Conservation (phyloP, 1,140 invertebrate species). For the Psix sp. region DNA sequence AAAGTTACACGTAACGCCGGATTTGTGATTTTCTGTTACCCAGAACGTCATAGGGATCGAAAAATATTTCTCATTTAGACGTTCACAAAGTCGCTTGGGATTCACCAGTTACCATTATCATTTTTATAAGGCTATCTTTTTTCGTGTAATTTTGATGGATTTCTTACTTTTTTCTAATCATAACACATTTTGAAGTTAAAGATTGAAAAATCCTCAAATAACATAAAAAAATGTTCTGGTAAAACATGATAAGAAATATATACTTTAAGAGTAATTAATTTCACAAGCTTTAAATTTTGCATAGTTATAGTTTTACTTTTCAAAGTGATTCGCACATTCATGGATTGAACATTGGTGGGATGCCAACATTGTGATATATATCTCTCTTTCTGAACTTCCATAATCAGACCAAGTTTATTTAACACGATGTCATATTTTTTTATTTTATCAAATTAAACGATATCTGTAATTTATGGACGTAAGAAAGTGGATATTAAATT, state of each 20-base stretch:
- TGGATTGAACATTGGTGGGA: constrained; percentile 26
- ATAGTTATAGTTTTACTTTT: constrained; percentile 10
- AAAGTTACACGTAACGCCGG: constrained; percentile 46
- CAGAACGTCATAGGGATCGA: constrained; percentile 62
- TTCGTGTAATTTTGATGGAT: constrained; percentile 15
- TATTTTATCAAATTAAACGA: constrained; percentile 1
- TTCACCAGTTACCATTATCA: constrained; percentile 50
- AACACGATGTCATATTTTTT: constrained; percentile 10
- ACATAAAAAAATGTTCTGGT: not conserved
- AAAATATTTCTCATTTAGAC: constrained; percentile 75
- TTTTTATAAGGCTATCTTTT: constrained; percentile 40
- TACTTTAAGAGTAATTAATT: constrained; percentile 32
- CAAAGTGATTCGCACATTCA: constrained; percentile 35
- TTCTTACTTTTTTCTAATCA: constrained; percentile 20
- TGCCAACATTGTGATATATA: constrained; percentile 34
- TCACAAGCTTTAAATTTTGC: constrained; percentile 27
- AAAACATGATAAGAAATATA: constrained; percentile 14
- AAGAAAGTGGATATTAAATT: not conserved
- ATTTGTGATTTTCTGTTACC: constrained; percentile 53
- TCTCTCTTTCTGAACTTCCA: constrained; percentile 19
- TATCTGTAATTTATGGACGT: constrained; percentile 4
- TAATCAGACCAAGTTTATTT: constrained; percentile 20
- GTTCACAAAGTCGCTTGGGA: constrained; percentile 68
- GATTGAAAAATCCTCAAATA: not conserved
- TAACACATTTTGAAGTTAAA: constrained; percentile 9